Percentiles rank a stretch among this genome's conserved stretches.
These are phyloP conservation scores for Bos javanicus DNA, from an alignment of 2,113 vertebrate species.

Conservation along the genomic window DNA sequence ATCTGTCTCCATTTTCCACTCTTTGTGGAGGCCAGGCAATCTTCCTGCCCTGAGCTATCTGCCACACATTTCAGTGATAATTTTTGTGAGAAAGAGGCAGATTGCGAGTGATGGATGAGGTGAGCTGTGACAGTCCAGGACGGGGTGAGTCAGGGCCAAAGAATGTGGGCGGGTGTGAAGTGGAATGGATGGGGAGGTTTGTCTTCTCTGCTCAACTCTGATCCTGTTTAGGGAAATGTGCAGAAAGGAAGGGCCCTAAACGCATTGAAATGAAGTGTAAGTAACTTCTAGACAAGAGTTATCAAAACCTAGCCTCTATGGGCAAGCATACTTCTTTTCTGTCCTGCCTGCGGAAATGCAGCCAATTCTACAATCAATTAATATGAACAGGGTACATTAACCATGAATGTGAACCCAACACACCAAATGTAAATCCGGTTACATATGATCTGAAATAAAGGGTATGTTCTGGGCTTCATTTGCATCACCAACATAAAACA, in stretches of 20 bases:
- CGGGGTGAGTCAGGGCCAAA: neutral
- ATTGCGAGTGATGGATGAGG: conserved; percentile 40
- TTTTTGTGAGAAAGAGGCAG: neutral
- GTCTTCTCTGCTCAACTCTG: neutral
- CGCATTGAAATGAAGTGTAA: conserved; percentile 4
- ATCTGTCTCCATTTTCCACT: neutral
- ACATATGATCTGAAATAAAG: neutral
- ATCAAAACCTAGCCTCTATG: neutral
- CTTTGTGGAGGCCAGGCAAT: neutral
- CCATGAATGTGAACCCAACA: neutral
- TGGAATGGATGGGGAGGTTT: neutral
- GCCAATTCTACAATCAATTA: neutral
- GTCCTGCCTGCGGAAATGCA: neutral
- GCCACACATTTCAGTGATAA: conserved; percentile 31
- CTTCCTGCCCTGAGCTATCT: conserved; percentile 43
- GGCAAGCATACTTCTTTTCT: neutral
- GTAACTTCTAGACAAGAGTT: neutral
- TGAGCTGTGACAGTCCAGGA: neutral
- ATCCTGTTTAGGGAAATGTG: neutral
- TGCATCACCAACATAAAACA: neutral
- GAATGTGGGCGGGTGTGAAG: neutral
- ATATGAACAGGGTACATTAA: neutral
- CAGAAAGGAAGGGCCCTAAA: rapidly evolving
- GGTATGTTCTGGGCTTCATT: neutral
- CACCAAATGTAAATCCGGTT: neutral